A percentile compares a stretch with the other conserved stretches of the same genome.
phyloP scores from a whole-genome alignment of 2,888 invertebrate genomes.

The Cryptocephalus moraei region DNA sequence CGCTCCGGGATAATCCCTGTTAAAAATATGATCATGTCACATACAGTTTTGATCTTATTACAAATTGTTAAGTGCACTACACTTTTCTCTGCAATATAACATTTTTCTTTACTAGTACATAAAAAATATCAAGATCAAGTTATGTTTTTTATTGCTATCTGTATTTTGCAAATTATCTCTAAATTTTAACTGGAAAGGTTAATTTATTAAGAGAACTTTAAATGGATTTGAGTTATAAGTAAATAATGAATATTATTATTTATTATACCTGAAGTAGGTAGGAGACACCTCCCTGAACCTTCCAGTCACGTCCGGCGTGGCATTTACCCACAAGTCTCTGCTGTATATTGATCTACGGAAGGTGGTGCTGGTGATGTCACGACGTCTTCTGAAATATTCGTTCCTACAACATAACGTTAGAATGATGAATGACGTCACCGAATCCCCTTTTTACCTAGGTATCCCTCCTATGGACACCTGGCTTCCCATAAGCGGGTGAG shows the following conservation, averaged over 20 bases:
- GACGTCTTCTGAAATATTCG: constrained; percentile 10
- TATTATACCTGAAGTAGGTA: constrained; percentile 58
- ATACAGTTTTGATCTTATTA: background rate
- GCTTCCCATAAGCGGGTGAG: constrained; percentile 31
- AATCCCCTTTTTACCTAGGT: constrained; percentile 14
- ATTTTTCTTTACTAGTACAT: too few relatives aligned
- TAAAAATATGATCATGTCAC: constrained; percentile 1
- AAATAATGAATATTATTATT: background rate
- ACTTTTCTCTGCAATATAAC: too few relatives aligned
- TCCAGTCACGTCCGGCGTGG: constrained; percentile 59
- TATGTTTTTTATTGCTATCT: too few relatives aligned
- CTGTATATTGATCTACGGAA: constrained; percentile 66
- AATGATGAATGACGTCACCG: too few relatives aligned
- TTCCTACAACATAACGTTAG: too few relatives aligned
- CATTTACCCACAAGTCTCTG: constrained; percentile 63
- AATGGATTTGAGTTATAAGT: too few relatives aligned
- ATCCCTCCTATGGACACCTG: constrained; percentile 22
- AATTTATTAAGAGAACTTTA: too few relatives aligned
- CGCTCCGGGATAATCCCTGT: constrained; percentile 67
- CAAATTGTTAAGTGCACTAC: too few relatives aligned
- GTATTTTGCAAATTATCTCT: too few relatives aligned
- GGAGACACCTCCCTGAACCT: constrained; percentile 65
- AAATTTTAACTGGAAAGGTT: too few relatives aligned
- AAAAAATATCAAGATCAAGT: too few relatives aligned
- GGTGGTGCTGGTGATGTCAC: constrained; percentile 29